Evolutionary conservation across 2,888 invertebrate species (phyloP), one percentile per base, ranked within the genome.

Genomic region (Esperia sulphurella): DNA sequence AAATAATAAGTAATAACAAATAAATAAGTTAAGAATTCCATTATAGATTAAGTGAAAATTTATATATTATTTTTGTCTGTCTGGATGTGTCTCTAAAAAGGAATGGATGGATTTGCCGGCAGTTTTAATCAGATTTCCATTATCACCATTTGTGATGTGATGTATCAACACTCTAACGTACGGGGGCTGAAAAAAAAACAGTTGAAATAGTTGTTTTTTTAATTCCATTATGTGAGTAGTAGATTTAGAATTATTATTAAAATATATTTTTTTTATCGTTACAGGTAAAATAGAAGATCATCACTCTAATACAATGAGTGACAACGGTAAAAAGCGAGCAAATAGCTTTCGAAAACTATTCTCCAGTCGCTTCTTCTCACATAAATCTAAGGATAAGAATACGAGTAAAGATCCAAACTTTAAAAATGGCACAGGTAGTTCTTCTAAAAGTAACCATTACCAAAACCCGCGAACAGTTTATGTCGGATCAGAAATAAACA

Each of bases 331-430:
- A 63, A 86, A 83, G 63, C 71, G 83, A 13, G 65, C 70, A 37
- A 83, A 71, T 35, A 86, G 85, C 58, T 86, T 88, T 54, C 72
- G 82, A 1, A 86, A 78, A 65, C 65, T 86, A 54, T 82, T 88
- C 52, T 83, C 86, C 10, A 79, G 65, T 54, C 54, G 84, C 41
- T 87, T 88, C 59, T 83, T 79, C 53, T 72, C 75, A 0, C 68
- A 72, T 43, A 85, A 82, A 63, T 70, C 75, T 5, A 86, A 80
- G 61, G 77, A 79, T 41, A 84, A 83, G 65, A 61, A 58, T 45
- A 59, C 53, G 48, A 68, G 61, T n/a, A 73, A 75, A 53, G 68
- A 74, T 46, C 55, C 67, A 43, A 51, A 45, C 14, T 40, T 52
- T 14, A 71, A 65, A 53, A 49, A 41, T 29, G 45, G 49, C n/a